These are phyloP conservation scores for Centropus unirufus DNA, from an alignment of 2,113 vertebrate species.

Conservation along the genomic window DNA sequence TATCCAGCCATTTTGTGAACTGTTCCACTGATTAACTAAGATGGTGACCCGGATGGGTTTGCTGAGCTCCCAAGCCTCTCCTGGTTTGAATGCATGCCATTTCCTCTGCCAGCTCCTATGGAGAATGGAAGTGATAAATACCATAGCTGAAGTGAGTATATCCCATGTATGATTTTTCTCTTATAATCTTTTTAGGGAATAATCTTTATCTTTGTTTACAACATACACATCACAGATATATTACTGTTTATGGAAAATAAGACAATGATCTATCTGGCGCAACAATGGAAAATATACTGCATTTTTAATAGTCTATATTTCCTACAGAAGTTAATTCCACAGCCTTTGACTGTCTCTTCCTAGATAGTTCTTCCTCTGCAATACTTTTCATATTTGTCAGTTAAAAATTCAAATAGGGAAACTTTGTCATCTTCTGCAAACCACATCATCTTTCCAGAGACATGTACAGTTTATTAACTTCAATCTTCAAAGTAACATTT, in stretches of 20 bases:
- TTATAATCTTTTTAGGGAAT: neutral
- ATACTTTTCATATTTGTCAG: neutral
- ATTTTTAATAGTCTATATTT: neutral
- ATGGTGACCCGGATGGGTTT: neutral
- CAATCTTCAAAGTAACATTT: neutral
- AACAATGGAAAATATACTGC: neutral
- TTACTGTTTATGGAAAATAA: neutral
- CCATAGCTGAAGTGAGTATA: neutral
- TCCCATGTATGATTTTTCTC: neutral
- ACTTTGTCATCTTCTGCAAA: neutral
- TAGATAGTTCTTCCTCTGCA: neutral
- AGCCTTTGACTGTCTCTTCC: neutral
- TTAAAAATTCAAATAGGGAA: neutral
- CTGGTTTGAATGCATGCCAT: neutral
- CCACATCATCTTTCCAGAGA: neutral
- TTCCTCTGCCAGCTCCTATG: neutral
- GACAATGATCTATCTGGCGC: neutral
- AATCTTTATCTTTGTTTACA: neutral
- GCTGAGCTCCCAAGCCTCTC: neutral
- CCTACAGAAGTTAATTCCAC: neutral
- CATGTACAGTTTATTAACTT: neutral
- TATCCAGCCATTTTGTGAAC: neutral
- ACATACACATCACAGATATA: accelerated
- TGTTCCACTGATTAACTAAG: neutral
- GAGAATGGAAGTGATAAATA: neutral